A percentile compares a stretch with the other conserved stretches of the same genome.
Conservation (phyloP, 2,797 vertebrate genomes). For the Nyctibius grandis region DNA sequence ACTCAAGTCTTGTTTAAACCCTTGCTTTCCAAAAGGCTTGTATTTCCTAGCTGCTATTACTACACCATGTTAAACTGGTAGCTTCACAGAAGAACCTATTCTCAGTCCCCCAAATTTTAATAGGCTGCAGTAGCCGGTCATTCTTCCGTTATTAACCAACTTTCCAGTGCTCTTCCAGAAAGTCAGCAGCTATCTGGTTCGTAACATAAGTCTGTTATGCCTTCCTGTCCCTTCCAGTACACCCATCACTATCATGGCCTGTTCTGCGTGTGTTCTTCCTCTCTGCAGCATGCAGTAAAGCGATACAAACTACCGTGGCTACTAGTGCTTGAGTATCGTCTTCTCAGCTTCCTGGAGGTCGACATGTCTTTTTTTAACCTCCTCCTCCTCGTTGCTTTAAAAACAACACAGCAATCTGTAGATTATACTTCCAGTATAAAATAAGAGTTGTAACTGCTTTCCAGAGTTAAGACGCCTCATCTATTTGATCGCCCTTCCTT, state of each 20-base stretch:
- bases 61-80: neutral
- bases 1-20: neutral
- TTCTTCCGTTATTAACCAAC: neutral
- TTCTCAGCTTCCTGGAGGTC: neutral
- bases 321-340: neutral
- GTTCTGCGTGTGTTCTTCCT: neutral
- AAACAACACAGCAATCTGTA: neutral
- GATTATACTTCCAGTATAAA: neutral
- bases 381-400: neutral
- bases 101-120: neutral
- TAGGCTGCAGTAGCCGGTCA: neutral
- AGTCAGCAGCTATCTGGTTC: neutral
- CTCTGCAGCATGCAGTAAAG: neutral
- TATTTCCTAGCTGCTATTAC: neutral
- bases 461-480: neutral
- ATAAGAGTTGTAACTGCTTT: neutral
- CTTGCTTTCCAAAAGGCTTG: neutral
- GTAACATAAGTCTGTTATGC: neutral
- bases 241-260: neutral
- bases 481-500: neutral
- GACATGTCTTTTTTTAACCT: neutral
- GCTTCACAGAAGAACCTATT: neutral
- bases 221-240: neutral
- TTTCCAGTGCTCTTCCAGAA: neutral
- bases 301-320: neutral